Evolutionary conservation across 2,113 vertebrate species (phyloP).

Genomic region (Apeltes quadracus): DNA sequence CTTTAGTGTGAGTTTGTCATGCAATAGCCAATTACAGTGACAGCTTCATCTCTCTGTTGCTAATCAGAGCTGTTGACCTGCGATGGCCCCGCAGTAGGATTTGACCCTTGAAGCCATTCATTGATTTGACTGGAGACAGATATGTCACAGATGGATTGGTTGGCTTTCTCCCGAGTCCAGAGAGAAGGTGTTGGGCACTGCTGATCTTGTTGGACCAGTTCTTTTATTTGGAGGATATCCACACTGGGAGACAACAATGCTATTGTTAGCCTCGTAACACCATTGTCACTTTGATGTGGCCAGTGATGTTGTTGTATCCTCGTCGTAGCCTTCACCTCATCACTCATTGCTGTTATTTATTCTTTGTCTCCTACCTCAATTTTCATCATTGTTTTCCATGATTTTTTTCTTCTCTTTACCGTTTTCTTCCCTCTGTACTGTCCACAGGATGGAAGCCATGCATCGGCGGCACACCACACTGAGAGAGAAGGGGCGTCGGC

Average conservation of each 20-base stretch:
- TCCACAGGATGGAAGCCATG: constrained; percentile 84
- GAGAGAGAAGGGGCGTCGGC: constrained; percentile 94
- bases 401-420: constrained; percentile 3
- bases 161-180: constrained; percentile 19
- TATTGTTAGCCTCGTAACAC: constrained; percentile 20
- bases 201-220: constrained; percentile 20
- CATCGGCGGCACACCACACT: constrained; percentile 93
- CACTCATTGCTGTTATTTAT: neutral
- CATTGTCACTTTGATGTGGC: neutral
- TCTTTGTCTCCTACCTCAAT: neutral
- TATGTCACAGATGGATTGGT: constrained; percentile 14
- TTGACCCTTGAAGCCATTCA: constrained; percentile 32
- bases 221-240: neutral
- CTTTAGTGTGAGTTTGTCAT: constrained; percentile 25
- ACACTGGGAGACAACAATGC: neutral
- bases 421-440: constrained; percentile 19
- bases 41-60: constrained; percentile 36
- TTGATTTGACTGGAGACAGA: constrained; percentile 24
- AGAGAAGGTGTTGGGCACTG: constrained; percentile 11
- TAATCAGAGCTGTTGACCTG: constrained; percentile 43
- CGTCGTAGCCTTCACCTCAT: constrained; percentile 3
- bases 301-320: constrained; percentile 12
- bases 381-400: neutral
- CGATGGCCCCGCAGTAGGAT: constrained; percentile 26
- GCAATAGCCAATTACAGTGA: constrained; percentile 30